phyloP scores from a whole-genome alignment of 2,113 vertebrate species.

The Malurus alboscapulatus region DNA sequence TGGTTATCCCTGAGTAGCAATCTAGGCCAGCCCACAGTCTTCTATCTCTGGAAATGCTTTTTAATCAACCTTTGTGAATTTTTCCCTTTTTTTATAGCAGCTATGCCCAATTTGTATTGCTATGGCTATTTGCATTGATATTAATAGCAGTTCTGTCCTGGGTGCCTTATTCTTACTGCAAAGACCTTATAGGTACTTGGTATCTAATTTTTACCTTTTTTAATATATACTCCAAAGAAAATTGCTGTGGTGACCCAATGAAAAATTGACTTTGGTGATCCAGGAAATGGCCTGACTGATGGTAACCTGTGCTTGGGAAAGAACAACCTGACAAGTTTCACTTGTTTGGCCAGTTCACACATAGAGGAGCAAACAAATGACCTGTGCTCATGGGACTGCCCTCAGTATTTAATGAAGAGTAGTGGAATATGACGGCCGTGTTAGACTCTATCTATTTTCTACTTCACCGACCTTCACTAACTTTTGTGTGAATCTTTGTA shows the following conservation, averaged over 20 bases:
- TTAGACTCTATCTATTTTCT: not conserved
- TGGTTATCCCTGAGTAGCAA: not conserved
- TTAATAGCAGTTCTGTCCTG: not conserved
- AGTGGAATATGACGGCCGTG: not conserved
- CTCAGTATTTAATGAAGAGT: not conserved
- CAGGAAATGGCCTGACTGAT: not conserved
- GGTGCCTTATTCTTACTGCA: not conserved
- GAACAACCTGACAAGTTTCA: not conserved
- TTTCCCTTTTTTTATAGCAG: not conserved
- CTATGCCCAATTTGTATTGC: not conserved
- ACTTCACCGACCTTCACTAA: not conserved
- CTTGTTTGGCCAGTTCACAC: not conserved
- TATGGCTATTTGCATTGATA: not conserved
- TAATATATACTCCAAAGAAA: not conserved
- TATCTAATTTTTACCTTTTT: not conserved
- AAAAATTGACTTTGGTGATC: not conserved
- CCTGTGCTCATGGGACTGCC: not conserved
- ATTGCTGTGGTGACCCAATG: not conserved
- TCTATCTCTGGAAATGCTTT: not conserved
- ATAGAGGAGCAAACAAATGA: not conserved
- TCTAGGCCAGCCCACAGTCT: not conserved
- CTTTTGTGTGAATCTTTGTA: not conserved
- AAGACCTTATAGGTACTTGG: not conserved
- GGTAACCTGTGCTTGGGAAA: not conserved
- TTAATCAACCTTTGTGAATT: not conserved